Base-by-base conservation (phyloP, 2,888 invertebrate genomes). In the Chrysina gloriosa region DNA sequence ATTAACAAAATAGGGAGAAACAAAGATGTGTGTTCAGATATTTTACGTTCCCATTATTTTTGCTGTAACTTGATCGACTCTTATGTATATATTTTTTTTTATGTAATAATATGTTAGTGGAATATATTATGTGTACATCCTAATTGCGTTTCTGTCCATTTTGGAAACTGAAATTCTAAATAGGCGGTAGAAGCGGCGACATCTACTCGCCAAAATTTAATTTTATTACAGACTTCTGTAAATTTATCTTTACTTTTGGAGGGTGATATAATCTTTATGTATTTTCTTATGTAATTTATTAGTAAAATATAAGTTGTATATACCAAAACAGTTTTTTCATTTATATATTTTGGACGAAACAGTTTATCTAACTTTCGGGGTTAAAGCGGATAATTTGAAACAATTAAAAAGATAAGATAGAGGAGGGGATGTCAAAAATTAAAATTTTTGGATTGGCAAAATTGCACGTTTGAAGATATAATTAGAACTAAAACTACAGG, bases 51-150 rank as follows among this genome's bases (percentile, higher is more conserved):
- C 58, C 23, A 31, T 61, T 31, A 56, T 21, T 31, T 58, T 58
- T 27, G 45, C 47, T 36, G 47, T 61, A 36, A 67, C 16, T 67
- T 48, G 31, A 36, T 61, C 29, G 21, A 39, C 21, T 61, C 67
- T 54, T 71, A 56, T 73, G 70, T 74, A 74, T 68, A 73, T 74
- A 74, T 70, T 70, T 72, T n/a, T n/a, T 71, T 66, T 73, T 73
- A 70, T 74, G 73, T 72, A 73, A 71, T n/a, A n/a, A n/a, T 71
- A 72, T 72, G 72, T 34, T 74, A 73, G 69, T 74, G 73, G 70
- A 74, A 70, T 68, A 68, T 68, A 68, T 63, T 63, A 63, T 63
- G 42, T 68, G 67, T 61, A 67, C 42, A 67, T 63, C 50, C 14
- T 5, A 34, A 19, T 7, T 14, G 45, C 36, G 67, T 48, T 48